Conservation (phyloP, 2,888 invertebrate genomes). For the Eupithecia centaureata region DNA sequence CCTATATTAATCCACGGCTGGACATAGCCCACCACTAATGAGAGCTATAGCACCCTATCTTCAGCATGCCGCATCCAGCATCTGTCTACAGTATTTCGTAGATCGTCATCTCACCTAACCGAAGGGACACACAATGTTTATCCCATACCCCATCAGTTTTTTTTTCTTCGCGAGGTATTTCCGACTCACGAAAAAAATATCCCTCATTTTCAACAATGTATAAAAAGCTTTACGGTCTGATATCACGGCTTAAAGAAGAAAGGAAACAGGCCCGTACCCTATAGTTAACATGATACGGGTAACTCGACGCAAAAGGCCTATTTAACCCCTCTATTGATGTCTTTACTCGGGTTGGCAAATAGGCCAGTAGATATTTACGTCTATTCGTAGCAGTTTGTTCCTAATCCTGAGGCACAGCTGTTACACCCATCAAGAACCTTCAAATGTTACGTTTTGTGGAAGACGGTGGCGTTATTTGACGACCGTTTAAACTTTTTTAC, state of each 20-base stretch:
- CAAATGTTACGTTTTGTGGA: background rate
- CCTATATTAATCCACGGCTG: too few relatives aligned
- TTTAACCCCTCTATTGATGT: conserved; percentile 5
- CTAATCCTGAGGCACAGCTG: conserved; percentile 17
- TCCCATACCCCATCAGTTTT: too few relatives aligned
- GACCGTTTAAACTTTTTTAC: background rate
- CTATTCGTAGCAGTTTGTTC: conserved; percentile 8
- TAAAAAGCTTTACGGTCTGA: background rate
- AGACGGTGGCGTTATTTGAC: background rate
- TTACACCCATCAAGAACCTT: background rate
- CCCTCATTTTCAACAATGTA: background rate
- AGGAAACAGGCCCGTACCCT: background rate
- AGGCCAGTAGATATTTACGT: conserved; percentile 2
- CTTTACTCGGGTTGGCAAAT: conserved; percentile 2
- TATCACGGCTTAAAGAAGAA: conserved; percentile 1
- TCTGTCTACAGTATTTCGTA: too few relatives aligned
- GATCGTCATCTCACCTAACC: too few relatives aligned
- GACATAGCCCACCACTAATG: too few relatives aligned
- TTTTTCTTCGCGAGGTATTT: too few relatives aligned
- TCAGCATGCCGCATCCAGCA: too few relatives aligned
- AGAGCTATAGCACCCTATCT: too few relatives aligned
- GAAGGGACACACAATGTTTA: too few relatives aligned
- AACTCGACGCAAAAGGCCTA: background rate
- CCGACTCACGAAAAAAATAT: too few relatives aligned
- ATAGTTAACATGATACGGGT: background rate